Percentiles rank a stretch among this genome's conserved stretches.
Conservation (phyloP, 2,888 invertebrate species). For the Ommatoiulus sabulosus region DNA sequence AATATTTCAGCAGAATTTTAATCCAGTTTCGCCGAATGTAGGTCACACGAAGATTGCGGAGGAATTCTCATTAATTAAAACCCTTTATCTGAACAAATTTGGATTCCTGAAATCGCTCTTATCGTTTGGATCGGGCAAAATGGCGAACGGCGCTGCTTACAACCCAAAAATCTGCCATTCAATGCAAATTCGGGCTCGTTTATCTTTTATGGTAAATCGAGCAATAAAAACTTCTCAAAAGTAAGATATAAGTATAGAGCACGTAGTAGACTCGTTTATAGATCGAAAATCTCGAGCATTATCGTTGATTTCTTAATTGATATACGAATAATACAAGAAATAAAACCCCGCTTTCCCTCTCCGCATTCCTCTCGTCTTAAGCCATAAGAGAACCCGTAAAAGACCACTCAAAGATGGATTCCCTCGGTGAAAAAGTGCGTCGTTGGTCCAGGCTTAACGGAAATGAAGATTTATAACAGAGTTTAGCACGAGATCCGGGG, state of each 20-base stretch:
- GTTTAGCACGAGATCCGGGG: not conserved
- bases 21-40: not conserved
- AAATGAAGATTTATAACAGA: conserved; percentile 23
- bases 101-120: not conserved
- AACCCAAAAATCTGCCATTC: not conserved
- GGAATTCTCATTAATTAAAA: conserved; percentile 41
- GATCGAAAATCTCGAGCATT: not conserved
- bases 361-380: not conserved
- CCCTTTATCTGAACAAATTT: not conserved
- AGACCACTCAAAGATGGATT: not conserved
- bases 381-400: not conserved
- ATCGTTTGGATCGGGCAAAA: not conserved
- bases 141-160: not conserved
- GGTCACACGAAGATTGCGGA: not conserved
- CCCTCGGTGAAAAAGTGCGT: not conserved
- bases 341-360: not conserved
- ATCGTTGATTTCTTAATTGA: not conserved
- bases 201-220: not conserved
- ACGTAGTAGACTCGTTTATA: not conserved
- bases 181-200: conserved; percentile 2
- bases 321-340: not conserved
- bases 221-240: not conserved
- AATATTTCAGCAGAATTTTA: conserved; percentile 37
- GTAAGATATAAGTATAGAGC: not conserved
- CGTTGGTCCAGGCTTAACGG: not conserved